A percentile compares a stretch with the other conserved stretches of the same genome.
These are phyloP conservation scores for Lota lota DNA, from an alignment of 2,113 vertebrate genomes.

Conservation along the genomic window DNA sequence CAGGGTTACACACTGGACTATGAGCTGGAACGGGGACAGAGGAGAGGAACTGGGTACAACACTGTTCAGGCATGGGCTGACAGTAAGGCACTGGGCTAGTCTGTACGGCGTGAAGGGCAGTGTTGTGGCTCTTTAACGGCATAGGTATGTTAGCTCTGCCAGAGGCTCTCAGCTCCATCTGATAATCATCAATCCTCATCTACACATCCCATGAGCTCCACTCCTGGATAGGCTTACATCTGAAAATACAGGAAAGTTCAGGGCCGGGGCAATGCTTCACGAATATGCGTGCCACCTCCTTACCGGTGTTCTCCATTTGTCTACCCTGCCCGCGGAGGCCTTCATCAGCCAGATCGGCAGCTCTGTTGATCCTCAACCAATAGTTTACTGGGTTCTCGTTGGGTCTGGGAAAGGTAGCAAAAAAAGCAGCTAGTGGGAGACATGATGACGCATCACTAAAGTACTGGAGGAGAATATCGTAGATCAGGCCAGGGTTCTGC, in stretches of 20 bases:
- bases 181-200: constrained; percentile 15
- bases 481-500: constrained; percentile 8
- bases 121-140: constrained; percentile 1
- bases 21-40: not conserved
- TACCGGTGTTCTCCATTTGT: not conserved
- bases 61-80: not conserved
- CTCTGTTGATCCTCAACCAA: constrained; percentile 13
- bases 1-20: not conserved
- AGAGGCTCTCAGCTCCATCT: constrained; percentile 17
- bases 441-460: constrained; percentile 20
- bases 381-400: constrained; percentile 25
- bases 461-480: constrained; percentile 14
- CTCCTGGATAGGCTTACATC: constrained; percentile 17
- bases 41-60: not conserved
- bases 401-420: not conserved
- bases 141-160: not conserved
- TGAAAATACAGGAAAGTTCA: constrained; percentile 14
- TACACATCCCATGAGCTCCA: constrained; percentile 24
- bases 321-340: not conserved
- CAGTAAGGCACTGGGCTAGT: not conserved
- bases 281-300: constrained; percentile 14
- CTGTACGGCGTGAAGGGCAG: not conserved
- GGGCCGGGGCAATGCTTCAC: constrained; percentile 18
- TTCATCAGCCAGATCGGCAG: not conserved
- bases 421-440: constrained; percentile 18